Base-by-base conservation (phyloP, 2,797 vertebrate species). In the Rhinella marina region DNA sequence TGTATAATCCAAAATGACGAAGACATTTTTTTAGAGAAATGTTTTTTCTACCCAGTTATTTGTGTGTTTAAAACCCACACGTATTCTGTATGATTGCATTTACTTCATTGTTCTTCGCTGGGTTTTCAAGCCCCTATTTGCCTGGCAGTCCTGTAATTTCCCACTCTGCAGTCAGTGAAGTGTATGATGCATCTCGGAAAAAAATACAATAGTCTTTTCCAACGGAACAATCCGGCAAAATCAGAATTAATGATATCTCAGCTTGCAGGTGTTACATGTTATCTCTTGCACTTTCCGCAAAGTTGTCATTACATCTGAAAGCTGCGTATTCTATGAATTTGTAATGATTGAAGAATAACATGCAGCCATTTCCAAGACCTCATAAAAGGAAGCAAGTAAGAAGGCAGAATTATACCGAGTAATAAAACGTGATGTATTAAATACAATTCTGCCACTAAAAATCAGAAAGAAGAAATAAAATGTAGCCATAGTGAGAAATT, bases 191-290 rank as follows among this genome's bases (percentile, higher is more conserved):
- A 72, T 81, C 66, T 79, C 17, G 27, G 41, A 41, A 41, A 85
- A 27, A 23, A 81, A 52, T n/a, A 81, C 77, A 75, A 81, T 62
- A 1, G 52, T 81, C 21, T 70, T 66, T 56, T 57, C 48, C 16
- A 66, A 66, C 59, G 27, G 76, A 70, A 86, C 76, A 86, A 85
- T 85, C 57, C 72, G n/a, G 32, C 41, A 62, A 56, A 85, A 86
- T 86, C 85, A 72, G 52, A 86, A 79, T 86, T 86, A 86, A 80
- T 79, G 85, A 66, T 79, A 80, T 78, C 84, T 85, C 41, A 32
- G 73, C 73, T 64, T 21, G 77, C 77, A 86, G 77, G 77, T 79
- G 85, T 32, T 64, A 68, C 85, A 57, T 80, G 85, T 86, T 79
- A 79, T 79, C 59, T 86, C 48, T 57, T 16, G 61, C 48, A 57